Percentiles rank a stretch among this genome's conserved stretches.
phyloP scores from a whole-genome alignment of 2,888 invertebrate species.

The Crepidodera aurea region DNA sequence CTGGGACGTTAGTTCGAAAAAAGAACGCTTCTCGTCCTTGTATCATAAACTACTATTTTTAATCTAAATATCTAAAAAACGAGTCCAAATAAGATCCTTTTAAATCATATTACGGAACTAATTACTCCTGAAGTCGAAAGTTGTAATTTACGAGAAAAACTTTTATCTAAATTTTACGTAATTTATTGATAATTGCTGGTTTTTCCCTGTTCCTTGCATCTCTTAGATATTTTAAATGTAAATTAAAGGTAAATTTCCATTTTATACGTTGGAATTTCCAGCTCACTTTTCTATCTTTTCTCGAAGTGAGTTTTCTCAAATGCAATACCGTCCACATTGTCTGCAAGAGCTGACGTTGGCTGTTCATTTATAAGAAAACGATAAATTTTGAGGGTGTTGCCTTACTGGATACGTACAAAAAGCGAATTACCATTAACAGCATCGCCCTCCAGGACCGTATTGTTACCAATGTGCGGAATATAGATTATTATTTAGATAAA shows the following conservation, averaged over 20 bases:
- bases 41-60: too few species aligned
- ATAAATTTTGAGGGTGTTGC: conserved; percentile 34
- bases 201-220: neutral
- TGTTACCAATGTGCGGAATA: neutral
- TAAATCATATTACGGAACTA: neutral
- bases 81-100: too few species aligned
- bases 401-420: conserved; percentile 41
- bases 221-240: conserved; percentile 25
- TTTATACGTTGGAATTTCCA: conserved; percentile 9
- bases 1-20: too few species aligned
- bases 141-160: neutral
- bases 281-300: neutral
- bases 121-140: neutral
- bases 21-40: too few species aligned
- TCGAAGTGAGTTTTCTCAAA: neutral
- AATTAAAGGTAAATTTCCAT: conserved; percentile 31
- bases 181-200: conserved; percentile 14
- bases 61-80: too few species aligned
- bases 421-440: conserved; percentile 45
- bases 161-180: conserved; percentile 16
- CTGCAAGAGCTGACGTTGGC: conserved; percentile 26
- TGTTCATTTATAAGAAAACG: conserved; percentile 34
- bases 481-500: too few species aligned
- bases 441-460: neutral
- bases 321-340: neutral